Conservation (phyloP, 2,113 vertebrate genomes). For the Mobula birostris region DNA sequence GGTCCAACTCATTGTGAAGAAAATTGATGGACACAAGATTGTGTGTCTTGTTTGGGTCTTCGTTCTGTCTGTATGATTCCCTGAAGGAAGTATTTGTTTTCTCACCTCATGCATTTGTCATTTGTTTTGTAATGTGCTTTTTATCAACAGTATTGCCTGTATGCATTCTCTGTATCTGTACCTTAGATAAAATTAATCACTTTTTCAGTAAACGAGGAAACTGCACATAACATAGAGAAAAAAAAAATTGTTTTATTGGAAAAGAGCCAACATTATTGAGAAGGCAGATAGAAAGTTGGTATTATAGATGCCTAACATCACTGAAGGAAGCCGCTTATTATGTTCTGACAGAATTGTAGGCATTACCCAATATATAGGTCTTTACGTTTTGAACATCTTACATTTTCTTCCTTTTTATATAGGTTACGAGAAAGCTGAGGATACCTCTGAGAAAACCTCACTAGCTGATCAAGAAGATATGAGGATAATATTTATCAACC, state of each 20-base stretch:
- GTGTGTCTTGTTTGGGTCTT: not conserved
- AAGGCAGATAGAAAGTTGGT: too few relatives aligned
- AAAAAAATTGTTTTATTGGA: too few relatives aligned
- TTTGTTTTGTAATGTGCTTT: not conserved
- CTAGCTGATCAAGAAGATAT: slow-evolving; percentile 90
- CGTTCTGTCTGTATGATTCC: not conserved
- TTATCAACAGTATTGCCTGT: not conserved
- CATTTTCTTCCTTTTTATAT: slow-evolving; percentile 44
- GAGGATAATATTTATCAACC: slow-evolving; percentile 87
- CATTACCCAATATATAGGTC: not conserved
- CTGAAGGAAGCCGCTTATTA: too few relatives aligned
- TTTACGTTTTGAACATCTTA: not conserved
- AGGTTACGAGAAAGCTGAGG: slow-evolving; percentile 96
- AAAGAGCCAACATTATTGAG: too few relatives aligned
- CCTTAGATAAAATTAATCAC: not conserved
- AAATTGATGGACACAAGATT: not conserved
- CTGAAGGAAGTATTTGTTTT: not conserved
- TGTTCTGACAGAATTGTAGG: not conserved
- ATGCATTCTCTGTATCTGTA: too few relatives aligned
- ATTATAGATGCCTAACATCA: too few relatives aligned
- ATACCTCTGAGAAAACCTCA: slow-evolving; percentile 85
- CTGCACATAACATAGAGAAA: not conserved
- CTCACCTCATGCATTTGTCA: not conserved
- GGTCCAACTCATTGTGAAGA: not conserved
- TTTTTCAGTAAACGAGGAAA: not conserved